Conservation (phyloP, 2,113 vertebrate species). For the Hydrolagus affinis region DNA sequence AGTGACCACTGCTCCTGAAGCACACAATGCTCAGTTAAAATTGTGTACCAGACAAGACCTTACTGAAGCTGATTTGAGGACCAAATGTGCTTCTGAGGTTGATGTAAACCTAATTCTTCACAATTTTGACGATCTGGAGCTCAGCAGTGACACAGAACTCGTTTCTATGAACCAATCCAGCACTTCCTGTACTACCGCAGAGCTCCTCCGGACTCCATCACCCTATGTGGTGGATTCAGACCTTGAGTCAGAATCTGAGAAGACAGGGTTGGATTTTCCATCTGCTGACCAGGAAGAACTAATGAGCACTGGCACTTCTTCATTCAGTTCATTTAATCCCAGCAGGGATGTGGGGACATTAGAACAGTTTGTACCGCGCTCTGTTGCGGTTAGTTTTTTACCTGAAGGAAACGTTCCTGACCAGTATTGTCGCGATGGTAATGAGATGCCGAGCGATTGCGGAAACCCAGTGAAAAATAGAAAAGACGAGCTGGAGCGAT, state of each 20-base stretch:
- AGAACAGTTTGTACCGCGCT: background rate
- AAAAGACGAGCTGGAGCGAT: slow-evolving; percentile 39
- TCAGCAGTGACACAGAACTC: slow-evolving; percentile 43
- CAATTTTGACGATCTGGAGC: slow-evolving; percentile 47
- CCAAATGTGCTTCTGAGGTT: background rate
- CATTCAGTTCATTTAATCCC: background rate
- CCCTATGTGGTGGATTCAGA: slow-evolving; percentile 39
- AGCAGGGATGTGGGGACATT: background rate
- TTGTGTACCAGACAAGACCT: background rate
- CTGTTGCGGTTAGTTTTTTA: background rate
- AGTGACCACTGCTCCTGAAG: background rate
- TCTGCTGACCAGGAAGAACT: slow-evolving; percentile 33
- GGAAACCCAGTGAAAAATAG: background rate
- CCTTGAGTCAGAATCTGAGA: slow-evolving; percentile 31
- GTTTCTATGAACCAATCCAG: slow-evolving; percentile 37
- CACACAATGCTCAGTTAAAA: background rate
- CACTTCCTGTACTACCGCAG: slow-evolving; percentile 43
- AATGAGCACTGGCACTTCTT: slow-evolving; percentile 32
- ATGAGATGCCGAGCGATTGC: slow-evolving; percentile 28
- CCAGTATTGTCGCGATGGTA: background rate
- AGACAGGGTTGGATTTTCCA: background rate
- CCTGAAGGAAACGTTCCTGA: background rate
- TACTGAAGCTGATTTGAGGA: background rate
- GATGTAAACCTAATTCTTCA: slow-evolving; percentile 37
- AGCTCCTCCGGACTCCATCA: slow-evolving; percentile 41